Conservation (phyloP, 2,113 vertebrate genomes). For the Phodopus roborovskii region DNA sequence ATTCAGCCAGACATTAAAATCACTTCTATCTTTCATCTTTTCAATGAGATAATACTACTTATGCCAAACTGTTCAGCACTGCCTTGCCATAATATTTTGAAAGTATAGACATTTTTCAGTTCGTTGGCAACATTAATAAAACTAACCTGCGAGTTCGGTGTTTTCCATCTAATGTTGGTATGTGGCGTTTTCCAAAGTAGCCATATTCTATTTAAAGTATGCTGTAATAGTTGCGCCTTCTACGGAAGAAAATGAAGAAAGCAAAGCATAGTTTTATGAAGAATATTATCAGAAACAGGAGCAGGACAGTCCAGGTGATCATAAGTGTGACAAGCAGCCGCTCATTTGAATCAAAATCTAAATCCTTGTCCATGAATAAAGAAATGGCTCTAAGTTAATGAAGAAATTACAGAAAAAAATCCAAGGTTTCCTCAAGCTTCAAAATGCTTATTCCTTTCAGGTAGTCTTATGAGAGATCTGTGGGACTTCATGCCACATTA, state of each 20-base stretch:
- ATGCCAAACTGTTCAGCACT: neutral
- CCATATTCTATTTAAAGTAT: neutral
- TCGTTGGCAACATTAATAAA: neutral
- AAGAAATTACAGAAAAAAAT: neutral
- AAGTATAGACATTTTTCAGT: neutral
- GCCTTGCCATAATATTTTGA: neutral
- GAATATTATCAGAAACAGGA: neutral
- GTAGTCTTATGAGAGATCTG: neutral
- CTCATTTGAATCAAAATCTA: neutral
- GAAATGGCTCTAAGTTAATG: neutral
- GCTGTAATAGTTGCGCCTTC: neutral
- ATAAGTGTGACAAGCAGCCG: neutral
- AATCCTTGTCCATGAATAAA: neutral
- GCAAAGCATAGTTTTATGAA: neutral
- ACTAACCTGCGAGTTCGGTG: constrained; percentile 31
- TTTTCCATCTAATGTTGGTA: neutral
- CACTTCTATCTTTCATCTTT: neutral
- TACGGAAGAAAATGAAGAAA: neutral
- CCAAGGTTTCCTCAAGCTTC: neutral
- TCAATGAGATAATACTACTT: neutral
- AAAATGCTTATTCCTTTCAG: neutral
- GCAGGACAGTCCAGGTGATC: neutral
- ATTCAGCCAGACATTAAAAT: neutral
- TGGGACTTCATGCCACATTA: neutral
- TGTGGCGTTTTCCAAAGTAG: neutral